phyloP scores from a whole-genome alignment of 1,140 invertebrate species.

The Mesaphorura yosii region DNA sequence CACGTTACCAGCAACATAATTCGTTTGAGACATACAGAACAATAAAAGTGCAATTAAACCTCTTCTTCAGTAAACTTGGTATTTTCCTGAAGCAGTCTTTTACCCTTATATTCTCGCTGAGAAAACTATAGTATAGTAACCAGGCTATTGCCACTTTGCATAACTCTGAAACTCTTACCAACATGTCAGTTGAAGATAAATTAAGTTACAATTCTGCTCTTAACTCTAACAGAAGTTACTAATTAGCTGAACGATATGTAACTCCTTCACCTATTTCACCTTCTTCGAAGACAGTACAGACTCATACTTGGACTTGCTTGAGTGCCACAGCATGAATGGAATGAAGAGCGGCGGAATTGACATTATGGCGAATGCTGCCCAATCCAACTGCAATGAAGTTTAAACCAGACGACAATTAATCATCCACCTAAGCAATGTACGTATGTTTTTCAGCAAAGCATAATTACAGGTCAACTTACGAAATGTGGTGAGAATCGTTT shows the following conservation, averaged over 20 bases:
- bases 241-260: neutral
- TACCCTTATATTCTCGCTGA: no score
- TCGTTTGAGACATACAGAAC: no score
- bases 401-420: conserved; percentile 11
- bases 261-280: conserved; percentile 20
- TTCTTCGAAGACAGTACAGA: conserved; percentile 22
- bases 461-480: conserved; percentile 41
- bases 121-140: no score
- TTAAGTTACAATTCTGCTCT: no score
- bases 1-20: no score
- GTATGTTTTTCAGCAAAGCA: neutral
- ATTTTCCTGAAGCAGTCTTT: no score
- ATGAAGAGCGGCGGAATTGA: conserved; percentile 86
- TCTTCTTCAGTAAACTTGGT: no score
- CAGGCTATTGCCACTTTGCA: no score
- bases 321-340: conserved; percentile 86
- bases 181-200: no score
- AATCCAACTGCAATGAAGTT: conserved; percentile 61
- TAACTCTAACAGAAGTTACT: neutral
- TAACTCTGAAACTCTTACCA: no score
- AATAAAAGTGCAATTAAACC: no score
- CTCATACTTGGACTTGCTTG: conserved; percentile 91
- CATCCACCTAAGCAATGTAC: neutral
- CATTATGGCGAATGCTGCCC: conserved; percentile 93
- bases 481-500: conserved; percentile 96